Conservation (phyloP, 2,888 invertebrate species). For the Drosophila hamatofila region DNA sequence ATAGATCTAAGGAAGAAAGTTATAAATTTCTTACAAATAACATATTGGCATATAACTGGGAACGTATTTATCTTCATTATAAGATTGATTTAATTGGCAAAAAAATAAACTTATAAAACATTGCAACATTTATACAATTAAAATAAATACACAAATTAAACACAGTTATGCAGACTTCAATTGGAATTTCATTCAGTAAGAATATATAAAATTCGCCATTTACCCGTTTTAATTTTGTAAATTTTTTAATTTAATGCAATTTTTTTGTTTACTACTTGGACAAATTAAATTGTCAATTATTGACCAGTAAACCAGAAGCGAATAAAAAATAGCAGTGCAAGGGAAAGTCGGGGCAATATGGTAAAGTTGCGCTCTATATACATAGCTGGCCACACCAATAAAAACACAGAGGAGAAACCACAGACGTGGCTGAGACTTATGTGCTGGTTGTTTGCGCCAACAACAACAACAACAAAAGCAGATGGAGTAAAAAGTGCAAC, state of each 20-base stretch:
- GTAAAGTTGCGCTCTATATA: constrained; percentile 6
- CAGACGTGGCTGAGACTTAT: constrained; percentile 40
- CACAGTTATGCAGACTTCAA: neutral
- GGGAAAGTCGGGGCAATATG: constrained; percentile 59
- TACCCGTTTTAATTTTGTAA: constrained; percentile 5
- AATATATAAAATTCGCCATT: constrained; percentile 32
- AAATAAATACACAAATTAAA: neutral
- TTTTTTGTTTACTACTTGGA: constrained; percentile 62
- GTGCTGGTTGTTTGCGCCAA: constrained; percentile 37
- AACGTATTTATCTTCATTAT: too few species aligned
- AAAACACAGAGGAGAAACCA: constrained; percentile 17
- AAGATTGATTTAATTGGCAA: too few species aligned
- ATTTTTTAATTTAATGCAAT: constrained; percentile 14
- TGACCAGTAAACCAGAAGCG: constrained; percentile 63
- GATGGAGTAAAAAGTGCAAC: constrained; percentile 59
- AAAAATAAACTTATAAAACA: too few species aligned
- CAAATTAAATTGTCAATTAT: constrained; percentile 84
- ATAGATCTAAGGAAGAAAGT: too few species aligned
- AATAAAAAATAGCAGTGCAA: constrained; percentile 44
- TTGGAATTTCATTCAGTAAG: constrained; percentile 9
- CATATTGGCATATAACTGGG: too few species aligned
- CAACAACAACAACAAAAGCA: constrained; percentile 31
- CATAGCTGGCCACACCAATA: neutral
- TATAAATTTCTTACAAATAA: too few species aligned
- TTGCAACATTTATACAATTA: neutral